A percentile compares a stretch with the other conserved stretches of the same genome.
phyloP scores from a whole-genome alignment of 2,113 vertebrate species.

The Gymnobelideus leadbeateri region DNA sequence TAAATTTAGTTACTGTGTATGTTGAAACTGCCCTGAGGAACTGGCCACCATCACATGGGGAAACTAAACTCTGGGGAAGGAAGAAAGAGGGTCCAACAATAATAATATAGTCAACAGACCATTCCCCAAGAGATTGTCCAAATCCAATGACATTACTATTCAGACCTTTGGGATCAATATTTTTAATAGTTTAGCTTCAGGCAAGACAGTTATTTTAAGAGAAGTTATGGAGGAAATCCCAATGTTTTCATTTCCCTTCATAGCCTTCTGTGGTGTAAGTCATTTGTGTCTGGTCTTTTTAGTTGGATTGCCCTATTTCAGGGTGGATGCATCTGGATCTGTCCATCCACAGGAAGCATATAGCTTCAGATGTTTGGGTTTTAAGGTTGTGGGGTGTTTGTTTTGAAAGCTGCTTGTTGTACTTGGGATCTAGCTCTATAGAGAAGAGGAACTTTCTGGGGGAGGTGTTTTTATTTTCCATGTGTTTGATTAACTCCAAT shows the following conservation, averaged over 20 bases:
- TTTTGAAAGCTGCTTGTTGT: not conserved
- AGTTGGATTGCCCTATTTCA: constrained; percentile 14
- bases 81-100: not conserved
- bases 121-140: constrained; percentile 24
- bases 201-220: constrained; percentile 30
- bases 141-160: not conserved
- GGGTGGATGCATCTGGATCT: constrained; percentile 19
- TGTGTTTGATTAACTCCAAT: constrained; percentile 72
- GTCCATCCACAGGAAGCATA: constrained; percentile 52
- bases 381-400: not conserved
- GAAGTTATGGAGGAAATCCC: constrained; percentile 35
- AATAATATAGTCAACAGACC: not conserved
- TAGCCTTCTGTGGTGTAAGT: constrained; percentile 62
- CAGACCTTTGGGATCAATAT: constrained; percentile 65
- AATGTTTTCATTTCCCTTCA: constrained; percentile 63
- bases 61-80: not conserved
- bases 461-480: constrained; percentile 59
- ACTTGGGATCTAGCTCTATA: not conserved
- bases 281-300: constrained; percentile 60
- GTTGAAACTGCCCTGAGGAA: not conserved
- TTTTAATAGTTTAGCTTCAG: constrained; percentile 41
- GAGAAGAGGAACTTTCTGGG: not conserved
- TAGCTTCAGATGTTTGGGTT: constrained; percentile 65
- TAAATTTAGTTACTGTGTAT: rapidly evolving
- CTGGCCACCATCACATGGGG: not conserved